phyloP scores from a whole-genome alignment of 2,113 vertebrate genomes.

The Mohoua ochrocephala region DNA sequence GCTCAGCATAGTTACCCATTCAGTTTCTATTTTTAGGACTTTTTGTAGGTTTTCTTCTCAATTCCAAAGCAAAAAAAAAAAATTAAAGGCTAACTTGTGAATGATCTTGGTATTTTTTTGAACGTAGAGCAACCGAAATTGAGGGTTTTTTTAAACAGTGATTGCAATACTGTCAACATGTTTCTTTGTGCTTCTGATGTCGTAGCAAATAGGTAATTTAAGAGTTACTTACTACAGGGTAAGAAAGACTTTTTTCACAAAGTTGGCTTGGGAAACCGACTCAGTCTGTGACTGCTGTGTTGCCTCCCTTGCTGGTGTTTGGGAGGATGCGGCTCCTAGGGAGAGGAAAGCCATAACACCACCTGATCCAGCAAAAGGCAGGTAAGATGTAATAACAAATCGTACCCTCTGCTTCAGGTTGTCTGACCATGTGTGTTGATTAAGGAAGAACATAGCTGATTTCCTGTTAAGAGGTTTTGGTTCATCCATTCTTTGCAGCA shows the following conservation, averaged over 20 bases:
- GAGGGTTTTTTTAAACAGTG: fast-evolving
- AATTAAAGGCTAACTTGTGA: neutral
- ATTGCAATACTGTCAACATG: neutral
- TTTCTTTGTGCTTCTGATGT: neutral
- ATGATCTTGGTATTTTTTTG: neutral
- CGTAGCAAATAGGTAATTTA: neutral
- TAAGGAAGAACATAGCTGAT: neutral
- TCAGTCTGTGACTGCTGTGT: neutral
- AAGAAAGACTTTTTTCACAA: neutral
- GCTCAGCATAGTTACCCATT: neutral
- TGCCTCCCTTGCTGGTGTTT: neutral
- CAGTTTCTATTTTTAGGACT: neutral
- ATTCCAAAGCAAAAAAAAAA: neutral
- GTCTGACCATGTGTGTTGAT: neutral
- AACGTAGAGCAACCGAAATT: neutral
- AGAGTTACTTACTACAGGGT: neutral
- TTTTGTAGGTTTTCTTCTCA: neutral
- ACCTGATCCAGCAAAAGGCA: neutral
- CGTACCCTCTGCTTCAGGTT: neutral
- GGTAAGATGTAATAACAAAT: neutral
- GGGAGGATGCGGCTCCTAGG: neutral
- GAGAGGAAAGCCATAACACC: neutral
- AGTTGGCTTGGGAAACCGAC: neutral
- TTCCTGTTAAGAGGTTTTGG: neutral
- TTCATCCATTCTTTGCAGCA: neutral